phyloP scores from a whole-genome alignment of 1,140 invertebrate species.

The Temnothorax curvispinosus region DNA sequence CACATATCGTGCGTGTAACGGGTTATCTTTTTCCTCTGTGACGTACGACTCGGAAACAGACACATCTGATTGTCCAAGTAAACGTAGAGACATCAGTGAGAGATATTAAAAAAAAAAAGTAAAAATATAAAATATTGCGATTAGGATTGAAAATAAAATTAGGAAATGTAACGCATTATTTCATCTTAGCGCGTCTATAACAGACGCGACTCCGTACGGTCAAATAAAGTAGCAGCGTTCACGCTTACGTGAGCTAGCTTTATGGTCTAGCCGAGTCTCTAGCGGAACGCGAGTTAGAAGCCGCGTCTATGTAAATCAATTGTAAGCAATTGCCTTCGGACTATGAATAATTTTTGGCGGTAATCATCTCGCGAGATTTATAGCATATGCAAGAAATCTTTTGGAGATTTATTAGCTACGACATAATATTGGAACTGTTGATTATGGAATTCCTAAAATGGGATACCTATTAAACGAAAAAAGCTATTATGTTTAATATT shows the following conservation, averaged over 20 bases:
- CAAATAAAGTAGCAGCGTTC: slow-evolving; percentile 1
- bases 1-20: slow-evolving; percentile 46
- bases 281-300: not conserved
- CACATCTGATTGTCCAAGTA: not conserved
- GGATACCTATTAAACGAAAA: not conserved
- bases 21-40: slow-evolving; percentile 23
- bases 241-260: not conserved
- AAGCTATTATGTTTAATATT: not conserved
- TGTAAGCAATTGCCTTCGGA: not conserved
- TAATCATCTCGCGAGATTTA: not conserved
- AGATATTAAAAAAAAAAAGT: not conserved
- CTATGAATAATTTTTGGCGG: not conserved
- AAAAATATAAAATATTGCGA: not conserved
- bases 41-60: not conserved
- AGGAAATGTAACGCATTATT: not conserved
- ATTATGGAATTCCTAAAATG: not conserved
- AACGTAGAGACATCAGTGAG: not conserved
- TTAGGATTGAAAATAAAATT: not conserved
- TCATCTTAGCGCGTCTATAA: not conserved
- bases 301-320: not conserved
- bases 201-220: not conserved
- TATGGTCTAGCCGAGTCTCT: not conserved
- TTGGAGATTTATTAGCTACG: not conserved
- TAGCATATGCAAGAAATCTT: not conserved
- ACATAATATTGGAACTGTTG: not conserved